Conservation (phyloP, 2,888 invertebrate species). For the Criorhina ranunculi region DNA sequence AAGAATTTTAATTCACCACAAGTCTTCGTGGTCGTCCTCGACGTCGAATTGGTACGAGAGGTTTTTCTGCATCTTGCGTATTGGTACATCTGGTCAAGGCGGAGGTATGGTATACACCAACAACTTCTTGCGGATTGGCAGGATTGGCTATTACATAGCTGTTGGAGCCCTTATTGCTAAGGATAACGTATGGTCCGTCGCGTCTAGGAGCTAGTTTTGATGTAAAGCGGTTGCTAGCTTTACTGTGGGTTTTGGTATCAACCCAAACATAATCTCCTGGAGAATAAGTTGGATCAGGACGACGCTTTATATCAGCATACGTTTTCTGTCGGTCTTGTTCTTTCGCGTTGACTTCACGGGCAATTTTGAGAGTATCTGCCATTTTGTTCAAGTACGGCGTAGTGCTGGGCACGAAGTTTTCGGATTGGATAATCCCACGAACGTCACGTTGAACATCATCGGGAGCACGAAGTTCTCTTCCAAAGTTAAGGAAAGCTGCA, state of each 20-base stretch:
- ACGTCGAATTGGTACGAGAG: conserved; percentile 13
- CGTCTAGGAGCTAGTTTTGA: conserved; percentile 12
- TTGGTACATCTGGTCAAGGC: conserved; percentile 15
- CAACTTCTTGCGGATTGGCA: conserved; percentile 1
- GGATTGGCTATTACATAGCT: conserved; percentile 9
- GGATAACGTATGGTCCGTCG: conserved; percentile 1
- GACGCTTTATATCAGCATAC: conserved; percentile 14
- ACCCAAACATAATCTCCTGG: conserved; percentile 28
- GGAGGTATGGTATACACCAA: conserved; percentile 22
- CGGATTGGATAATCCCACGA: conserved; percentile 77
- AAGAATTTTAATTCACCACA: not conserved
- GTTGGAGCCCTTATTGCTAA: conserved; percentile 7
- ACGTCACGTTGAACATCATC: conserved; percentile 79
- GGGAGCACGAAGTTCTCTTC: conserved; percentile 76
- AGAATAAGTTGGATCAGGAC: conserved; percentile 14
- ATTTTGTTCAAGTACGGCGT: conserved; percentile 55
- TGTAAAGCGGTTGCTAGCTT: conserved; percentile 12
- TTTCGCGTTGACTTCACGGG: conserved; percentile 12
- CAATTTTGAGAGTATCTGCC: conserved; percentile 17
- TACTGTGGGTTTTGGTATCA: conserved; percentile 30
- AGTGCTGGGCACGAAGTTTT: conserved; percentile 76
- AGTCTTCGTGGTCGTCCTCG: conserved; percentile 9
- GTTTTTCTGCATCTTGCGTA: not conserved
- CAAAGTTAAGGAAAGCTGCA: conserved; percentile 79
- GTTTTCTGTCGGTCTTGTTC: conserved; percentile 38